These are phyloP conservation scores for Solea senegalensis DNA, from an alignment of 2,113 vertebrate species.

Conservation along the genomic window DNA sequence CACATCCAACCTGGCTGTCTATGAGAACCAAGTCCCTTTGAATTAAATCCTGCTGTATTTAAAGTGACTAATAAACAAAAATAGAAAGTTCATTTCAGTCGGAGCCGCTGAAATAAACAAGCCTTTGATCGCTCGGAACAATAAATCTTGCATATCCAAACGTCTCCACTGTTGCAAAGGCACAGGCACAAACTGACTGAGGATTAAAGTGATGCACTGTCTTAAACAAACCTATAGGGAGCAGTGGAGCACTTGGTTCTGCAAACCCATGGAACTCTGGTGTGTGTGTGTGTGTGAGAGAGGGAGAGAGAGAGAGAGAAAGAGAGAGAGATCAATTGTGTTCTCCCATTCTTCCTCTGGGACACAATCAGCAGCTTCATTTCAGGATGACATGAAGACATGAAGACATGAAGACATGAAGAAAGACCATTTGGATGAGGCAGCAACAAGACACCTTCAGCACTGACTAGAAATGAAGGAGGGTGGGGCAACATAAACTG, in stretches of 20 bases:
- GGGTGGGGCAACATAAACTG: neutral
- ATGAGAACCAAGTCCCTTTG: too few relatives aligned
- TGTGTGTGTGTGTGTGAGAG: constrained; percentile 14
- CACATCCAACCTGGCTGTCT: too few relatives aligned
- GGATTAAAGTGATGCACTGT: constrained; percentile 35
- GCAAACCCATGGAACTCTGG: neutral
- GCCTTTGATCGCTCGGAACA: too few relatives aligned
- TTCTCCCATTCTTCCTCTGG: constrained; percentile 22
- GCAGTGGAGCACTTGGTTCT: constrained; percentile 69
- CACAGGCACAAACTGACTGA: too few relatives aligned
- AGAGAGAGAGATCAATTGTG: neutral
- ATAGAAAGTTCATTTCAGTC: too few relatives aligned
- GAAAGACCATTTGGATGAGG: constrained; percentile 2
- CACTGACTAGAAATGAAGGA: neutral
- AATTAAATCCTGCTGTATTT: too few relatives aligned
- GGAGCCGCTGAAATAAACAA: too few relatives aligned
- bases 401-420: constrained; percentile 10
- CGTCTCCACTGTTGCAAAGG: too few relatives aligned
- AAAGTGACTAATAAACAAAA: too few relatives aligned
- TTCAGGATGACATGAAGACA: constrained; percentile 30
- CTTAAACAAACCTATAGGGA: constrained; percentile 61
- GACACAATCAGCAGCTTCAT: constrained; percentile 29
- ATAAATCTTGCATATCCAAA: too few relatives aligned
- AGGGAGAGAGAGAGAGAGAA: neutral
- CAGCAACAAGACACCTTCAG: constrained; percentile 16